Percentiles rank a stretch among this genome's conserved stretches.
These are phyloP conservation scores for Pomacea canaliculata DNA, from an alignment of 2,888 invertebrate species.

Conservation along the genomic window DNA sequence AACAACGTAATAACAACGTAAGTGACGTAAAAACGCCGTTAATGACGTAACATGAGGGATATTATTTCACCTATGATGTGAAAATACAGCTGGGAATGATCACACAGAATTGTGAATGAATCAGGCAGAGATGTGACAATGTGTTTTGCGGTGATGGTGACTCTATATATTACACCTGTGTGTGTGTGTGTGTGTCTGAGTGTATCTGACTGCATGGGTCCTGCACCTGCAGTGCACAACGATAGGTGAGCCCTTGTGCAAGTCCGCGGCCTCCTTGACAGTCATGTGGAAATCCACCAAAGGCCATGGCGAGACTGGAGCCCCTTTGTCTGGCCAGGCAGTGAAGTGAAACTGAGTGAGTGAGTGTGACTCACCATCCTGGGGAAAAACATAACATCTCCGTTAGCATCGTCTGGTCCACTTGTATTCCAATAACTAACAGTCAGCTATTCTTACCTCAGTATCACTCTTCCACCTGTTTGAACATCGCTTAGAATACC, in stretches of 20 bases:
- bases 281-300: slow-evolving; percentile 31
- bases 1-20: not conserved
- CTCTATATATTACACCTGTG: too few species aligned
- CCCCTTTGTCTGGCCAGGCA: slow-evolving; percentile 35
- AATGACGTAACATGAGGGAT: not conserved
- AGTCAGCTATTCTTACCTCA: too few species aligned
- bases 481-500: too few species aligned
- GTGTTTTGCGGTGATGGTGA: too few species aligned
- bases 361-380: slow-evolving; percentile 20
- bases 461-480: too few species aligned
- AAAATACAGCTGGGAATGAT: not conserved
- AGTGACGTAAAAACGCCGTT: too few species aligned
- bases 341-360: slow-evolving; percentile 34
- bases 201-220: not conserved
- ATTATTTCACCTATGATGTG: not conserved
- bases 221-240: slow-evolving; percentile 34
- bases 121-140: too few species aligned
- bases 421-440: too few species aligned
- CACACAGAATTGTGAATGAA: not conserved
- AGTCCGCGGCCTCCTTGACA: slow-evolving; percentile 10
- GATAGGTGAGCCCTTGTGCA: slow-evolving; percentile 5
- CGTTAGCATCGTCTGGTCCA: too few species aligned
- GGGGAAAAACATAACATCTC: not conserved
- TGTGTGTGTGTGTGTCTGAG: not conserved
- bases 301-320: slow-evolving; percentile 29